phyloP scores from a whole-genome alignment of 2,113 vertebrate genomes.

The Montifringilla adamsi region DNA sequence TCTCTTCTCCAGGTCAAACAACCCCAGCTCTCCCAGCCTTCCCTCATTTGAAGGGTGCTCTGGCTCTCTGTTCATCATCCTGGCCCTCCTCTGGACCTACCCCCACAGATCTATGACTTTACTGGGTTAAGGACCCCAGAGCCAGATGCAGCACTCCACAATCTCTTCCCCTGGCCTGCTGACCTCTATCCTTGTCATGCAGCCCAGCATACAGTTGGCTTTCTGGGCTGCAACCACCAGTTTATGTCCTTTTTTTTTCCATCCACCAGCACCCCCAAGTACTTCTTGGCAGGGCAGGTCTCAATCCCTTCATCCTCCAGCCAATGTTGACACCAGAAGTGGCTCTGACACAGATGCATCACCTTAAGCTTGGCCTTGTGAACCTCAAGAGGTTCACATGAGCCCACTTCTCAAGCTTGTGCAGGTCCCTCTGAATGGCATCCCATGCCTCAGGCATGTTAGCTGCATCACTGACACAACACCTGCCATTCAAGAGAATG shows the following conservation, averaged over 20 bases:
- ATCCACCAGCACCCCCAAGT: background rate
- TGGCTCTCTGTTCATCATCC: background rate
- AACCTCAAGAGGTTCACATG: background rate
- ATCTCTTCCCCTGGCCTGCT: background rate
- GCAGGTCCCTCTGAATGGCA: background rate
- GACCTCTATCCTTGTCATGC: background rate
- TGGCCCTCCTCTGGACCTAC: background rate
- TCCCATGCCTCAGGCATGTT: fast-evolving
- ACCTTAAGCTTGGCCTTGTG: background rate
- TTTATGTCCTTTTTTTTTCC: background rate
- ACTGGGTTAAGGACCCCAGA: background rate
- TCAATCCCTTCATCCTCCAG: background rate
- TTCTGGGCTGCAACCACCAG: fast-evolving
- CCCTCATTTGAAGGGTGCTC: background rate
- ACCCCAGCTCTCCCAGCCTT: background rate
- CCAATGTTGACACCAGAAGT: background rate
- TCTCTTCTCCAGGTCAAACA: background rate
- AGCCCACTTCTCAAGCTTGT: background rate
- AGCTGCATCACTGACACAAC: background rate
- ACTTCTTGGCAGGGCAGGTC: background rate
- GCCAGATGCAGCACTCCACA: background rate
- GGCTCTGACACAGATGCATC: background rate
- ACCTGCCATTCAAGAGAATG: background rate
- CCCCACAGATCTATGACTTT: background rate
- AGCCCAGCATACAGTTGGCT: fast-evolving